These are phyloP conservation scores for Amphiura filiformis DNA, from an alignment of 35 echinoderm and acorn worm genomes.

Conservation along the genomic window DNA sequence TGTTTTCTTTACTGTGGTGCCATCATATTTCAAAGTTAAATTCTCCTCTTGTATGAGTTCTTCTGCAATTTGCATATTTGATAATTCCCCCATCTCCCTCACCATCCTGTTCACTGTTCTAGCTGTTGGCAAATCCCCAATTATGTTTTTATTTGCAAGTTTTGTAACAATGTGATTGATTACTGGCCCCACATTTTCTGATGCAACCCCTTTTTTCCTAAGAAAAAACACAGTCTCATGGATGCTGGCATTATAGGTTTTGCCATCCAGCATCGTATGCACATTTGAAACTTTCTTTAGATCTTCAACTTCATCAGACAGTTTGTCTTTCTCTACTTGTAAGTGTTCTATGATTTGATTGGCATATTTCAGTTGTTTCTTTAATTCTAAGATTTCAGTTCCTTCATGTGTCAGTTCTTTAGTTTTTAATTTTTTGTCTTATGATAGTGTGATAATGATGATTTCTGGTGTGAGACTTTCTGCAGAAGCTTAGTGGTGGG, in stretches of 20 bases:
- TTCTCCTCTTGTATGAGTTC: neutral
- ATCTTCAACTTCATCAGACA: neutral
- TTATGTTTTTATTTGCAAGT: neutral
- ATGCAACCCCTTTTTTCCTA: neutral
- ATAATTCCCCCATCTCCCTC: neutral
- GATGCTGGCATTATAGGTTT: neutral
- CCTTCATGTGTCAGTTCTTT: neutral
- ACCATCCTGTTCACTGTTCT: neutral
- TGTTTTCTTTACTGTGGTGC: neutral
- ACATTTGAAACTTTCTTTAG: neutral
- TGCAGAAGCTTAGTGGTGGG: neutral
- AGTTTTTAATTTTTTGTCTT: neutral
- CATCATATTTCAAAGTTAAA: constrained; percentile 12
- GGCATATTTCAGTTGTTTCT: neutral
- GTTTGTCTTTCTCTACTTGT: neutral
- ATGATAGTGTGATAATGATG: neutral
- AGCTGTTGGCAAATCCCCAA: neutral
- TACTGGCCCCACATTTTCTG: neutral
- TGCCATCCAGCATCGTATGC: neutral
- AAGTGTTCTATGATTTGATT: neutral
- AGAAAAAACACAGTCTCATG: constrained; percentile 2
- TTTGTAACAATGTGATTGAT: neutral
- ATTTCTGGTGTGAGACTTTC: neutral
- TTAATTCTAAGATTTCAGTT: neutral
- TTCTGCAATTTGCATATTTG: neutral